Conservation (phyloP, 2,113 vertebrate species). For the human (Homo sapiens) region GRCh38 chr2:150160001-150160500, state of each 20-base stretch:
- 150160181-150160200: not conserved
- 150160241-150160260: conserved; percentile 68
- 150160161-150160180: not conserved
- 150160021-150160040: not conserved
- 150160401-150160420: conserved; percentile 30
- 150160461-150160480: conserved; percentile 43
- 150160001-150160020: conserved; percentile 35
- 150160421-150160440: conserved; percentile 7
- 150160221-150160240: conserved; percentile 51
- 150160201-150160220: conserved; percentile 5
- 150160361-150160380: conserved; percentile 28
- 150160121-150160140: conserved; percentile 1
- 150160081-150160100: conserved; percentile 51
- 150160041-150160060: conserved; percentile 17
- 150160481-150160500: conserved; percentile 44
- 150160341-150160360: conserved; percentile 54
- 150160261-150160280: conserved; percentile 70
- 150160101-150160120: not conserved
- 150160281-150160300: conserved; percentile 69
- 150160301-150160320: conserved; percentile 73
- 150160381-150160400: conserved; percentile 28
- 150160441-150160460: conserved; percentile 47
- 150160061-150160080: conserved; percentile 32
- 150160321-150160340: conserved; percentile 70
- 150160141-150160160: not conserved